Evolutionary conservation across 2,113 vertebrate genomes (phyloP), one percentile per base, ranked within the genome.

Genomic region (Clarias batrachus): DNA sequence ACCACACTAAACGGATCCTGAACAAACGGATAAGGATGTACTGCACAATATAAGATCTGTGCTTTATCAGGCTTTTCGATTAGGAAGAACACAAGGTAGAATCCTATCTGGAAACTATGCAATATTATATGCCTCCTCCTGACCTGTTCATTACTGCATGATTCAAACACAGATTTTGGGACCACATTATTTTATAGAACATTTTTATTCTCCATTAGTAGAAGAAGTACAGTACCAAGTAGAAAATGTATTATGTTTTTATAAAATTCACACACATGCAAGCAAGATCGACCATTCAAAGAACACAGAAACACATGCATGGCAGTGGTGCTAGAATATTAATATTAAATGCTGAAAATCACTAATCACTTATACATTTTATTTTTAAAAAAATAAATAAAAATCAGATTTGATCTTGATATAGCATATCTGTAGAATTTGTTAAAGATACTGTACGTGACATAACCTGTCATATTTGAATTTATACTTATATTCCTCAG

Each of bases 321-420:
- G 94, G 94, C 94, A 94, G 94, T 95, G 94, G 91, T 89, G 92
- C 91, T 92, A 94, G 92, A 91, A 48, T 48, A 48, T 48, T 70
- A 92, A 88, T 86, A 89, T 62, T 82, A 93, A 88, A 86, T 85
- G 88, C 90, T 86, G 89, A 90, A 93, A 87, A 83, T 48, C 41
- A 48, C 4, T 90, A 93, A 90, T 92, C 88, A 89, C 83, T 33
- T 33, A 90, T 94, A 93, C 91, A 92, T 91, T 92, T 92, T 92
- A 91, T 92, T 92, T 91, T 89, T 92, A 91, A 85, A 83, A 92
- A 93, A 94, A 94, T 92, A 94, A 91, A 94, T 93, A 92, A 81
- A 89, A 87, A 84, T 84, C 63, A 84, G n/a, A 88, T 83, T 68
- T 82, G 73, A 83, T 92, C 41, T 79, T 70, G 30, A 59, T 83